These are phyloP conservation scores for Chrysina gloriosa DNA, from an alignment of 2,888 invertebrate genomes.

Conservation along the genomic window DNA sequence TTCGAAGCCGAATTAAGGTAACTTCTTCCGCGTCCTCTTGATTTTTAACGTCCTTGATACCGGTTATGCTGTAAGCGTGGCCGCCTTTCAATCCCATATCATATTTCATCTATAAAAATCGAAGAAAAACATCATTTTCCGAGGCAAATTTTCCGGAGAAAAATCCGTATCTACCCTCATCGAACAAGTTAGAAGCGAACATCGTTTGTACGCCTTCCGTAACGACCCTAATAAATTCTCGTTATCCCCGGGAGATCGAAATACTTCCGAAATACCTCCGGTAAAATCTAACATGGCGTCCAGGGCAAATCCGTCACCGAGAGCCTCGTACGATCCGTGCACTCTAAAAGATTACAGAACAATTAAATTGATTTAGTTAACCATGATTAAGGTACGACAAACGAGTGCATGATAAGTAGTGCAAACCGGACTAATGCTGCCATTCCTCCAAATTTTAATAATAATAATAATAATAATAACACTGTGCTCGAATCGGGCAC, in stretches of 20 bases:
- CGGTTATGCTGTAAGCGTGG: conserved; percentile 94
- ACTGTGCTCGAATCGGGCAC: too few relatives aligned
- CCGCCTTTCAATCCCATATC: conserved; percentile 84
- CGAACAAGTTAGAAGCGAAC: conserved; percentile 95
- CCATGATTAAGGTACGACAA: too few relatives aligned
- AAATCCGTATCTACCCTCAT: conserved; percentile 79
- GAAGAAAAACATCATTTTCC: conserved; percentile 25
- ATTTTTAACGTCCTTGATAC: conserved; percentile 82
- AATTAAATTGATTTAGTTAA: too few relatives aligned
- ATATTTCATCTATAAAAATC: conserved; percentile 14
- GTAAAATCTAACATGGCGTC: conserved; percentile 99
- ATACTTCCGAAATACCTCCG: conserved; percentile 93
- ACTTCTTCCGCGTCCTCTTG: conserved; percentile 82
- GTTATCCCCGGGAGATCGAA: conserved; percentile 85
- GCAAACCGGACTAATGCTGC: too few relatives aligned
- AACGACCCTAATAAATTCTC: conserved; percentile 89
- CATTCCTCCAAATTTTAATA: too few relatives aligned
- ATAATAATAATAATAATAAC: too few relatives aligned
- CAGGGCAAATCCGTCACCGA: conserved; percentile 96
- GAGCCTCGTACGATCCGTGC: conserved; percentile 96
- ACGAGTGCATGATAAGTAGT: too few relatives aligned
- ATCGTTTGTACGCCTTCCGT: conserved; percentile 89
- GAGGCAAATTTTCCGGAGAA: not conserved
- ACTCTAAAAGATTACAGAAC: conserved; percentile 68
- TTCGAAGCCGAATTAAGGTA: conserved; percentile 84